Conservation (phyloP, 2,797 vertebrate genomes). For the Chelonia mydas region DNA sequence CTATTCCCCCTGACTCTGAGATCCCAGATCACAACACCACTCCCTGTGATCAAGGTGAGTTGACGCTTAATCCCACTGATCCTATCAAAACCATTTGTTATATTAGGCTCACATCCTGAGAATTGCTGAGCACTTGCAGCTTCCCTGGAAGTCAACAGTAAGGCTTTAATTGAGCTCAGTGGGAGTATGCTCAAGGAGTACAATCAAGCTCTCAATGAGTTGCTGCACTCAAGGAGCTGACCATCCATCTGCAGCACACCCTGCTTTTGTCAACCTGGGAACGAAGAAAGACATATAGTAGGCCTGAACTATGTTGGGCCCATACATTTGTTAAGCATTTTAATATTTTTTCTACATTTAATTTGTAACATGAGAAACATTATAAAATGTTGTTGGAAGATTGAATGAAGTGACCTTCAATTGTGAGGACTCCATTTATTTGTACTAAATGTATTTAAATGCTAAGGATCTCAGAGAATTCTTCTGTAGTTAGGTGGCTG, state of each 20-base stretch:
- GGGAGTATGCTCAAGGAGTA: background rate
- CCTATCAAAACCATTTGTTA: background rate
- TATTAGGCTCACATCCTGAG: background rate
- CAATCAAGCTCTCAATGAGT: background rate
- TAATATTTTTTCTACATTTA: background rate
- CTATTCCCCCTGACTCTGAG: background rate
- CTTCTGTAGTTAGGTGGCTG: background rate
- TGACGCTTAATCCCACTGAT: background rate
- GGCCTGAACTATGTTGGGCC: background rate
- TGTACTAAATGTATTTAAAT: background rate
- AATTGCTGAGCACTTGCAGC: background rate
- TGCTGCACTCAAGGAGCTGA: background rate
- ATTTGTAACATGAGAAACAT: background rate
- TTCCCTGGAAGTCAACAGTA: background rate
- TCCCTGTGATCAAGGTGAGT: background rate
- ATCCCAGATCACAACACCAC: background rate
- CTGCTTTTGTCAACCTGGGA: background rate
- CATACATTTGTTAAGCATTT: background rate
- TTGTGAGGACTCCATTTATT: background rate
- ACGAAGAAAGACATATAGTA: background rate
- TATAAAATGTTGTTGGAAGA: background rate
- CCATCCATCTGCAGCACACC: background rate
- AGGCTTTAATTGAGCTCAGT: background rate
- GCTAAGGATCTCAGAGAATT: background rate
- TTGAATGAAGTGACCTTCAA: background rate